Evolutionary conservation across 2,888 invertebrate genomes (phyloP).

Genomic region (Phasia obesa): DNA sequence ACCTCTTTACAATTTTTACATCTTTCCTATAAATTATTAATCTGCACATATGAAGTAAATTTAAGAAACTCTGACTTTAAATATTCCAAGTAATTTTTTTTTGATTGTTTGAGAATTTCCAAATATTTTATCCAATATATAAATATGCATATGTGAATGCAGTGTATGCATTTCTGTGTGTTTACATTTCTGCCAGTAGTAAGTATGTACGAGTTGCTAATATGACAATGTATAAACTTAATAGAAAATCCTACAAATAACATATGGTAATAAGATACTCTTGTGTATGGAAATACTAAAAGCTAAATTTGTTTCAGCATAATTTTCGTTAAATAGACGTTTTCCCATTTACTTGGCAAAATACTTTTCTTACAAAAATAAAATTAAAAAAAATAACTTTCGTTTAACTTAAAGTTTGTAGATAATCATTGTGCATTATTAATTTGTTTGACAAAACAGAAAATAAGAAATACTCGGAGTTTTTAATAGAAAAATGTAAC

Average conservation of each 20-base stretch:
- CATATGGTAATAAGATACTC: slow-evolving; percentile 27
- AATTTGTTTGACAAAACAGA: no score
- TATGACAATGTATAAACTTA: slow-evolving; percentile 50
- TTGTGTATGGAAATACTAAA: slow-evolving; percentile 26
- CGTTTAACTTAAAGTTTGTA: no score
- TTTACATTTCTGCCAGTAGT: neutral
- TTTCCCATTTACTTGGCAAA: no score
- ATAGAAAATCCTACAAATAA: slow-evolving; percentile 28
- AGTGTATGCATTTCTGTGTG: neutral
- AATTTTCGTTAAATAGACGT: no score
- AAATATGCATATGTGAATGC: neutral
- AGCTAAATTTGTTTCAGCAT: slow-evolving; percentile 21
- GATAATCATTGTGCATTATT: no score
- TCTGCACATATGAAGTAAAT: neutral
- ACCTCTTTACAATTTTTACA: no score
- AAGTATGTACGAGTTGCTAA: slow-evolving; percentile 25
- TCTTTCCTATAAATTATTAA: no score
- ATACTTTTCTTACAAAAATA: no score
- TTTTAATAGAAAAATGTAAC: no score
- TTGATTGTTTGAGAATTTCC: neutral
- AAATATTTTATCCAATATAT: neutral
- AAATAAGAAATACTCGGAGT: no score
- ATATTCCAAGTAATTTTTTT: slow-evolving; percentile 21
- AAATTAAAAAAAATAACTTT: no score
- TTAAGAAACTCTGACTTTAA: slow-evolving; percentile 10